Conservation (phyloP, 2,797 vertebrate species). For the Acanthurus lineatus region DNA sequence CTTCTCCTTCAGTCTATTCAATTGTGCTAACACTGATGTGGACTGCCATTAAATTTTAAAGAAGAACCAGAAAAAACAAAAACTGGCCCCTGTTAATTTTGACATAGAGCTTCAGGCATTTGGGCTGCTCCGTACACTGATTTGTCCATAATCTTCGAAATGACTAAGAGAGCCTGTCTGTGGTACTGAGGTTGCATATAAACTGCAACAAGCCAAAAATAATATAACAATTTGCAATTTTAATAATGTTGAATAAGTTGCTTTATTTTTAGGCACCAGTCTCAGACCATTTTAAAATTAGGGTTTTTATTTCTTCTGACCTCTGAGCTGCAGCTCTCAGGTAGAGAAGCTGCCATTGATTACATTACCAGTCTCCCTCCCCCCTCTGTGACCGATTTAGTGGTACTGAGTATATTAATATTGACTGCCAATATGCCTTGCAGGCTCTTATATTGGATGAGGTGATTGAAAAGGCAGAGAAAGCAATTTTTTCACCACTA, state of each 20-base stretch:
- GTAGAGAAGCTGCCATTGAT: slow-evolving; percentile 76
- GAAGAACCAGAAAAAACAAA: slow-evolving; percentile 40
- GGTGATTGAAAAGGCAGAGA: slow-evolving; percentile 82
- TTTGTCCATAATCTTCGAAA: slow-evolving; percentile 37
- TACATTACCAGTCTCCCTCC: slow-evolving; percentile 69
- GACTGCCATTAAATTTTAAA: slow-evolving; percentile 73
- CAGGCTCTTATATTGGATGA: slow-evolving; percentile 71
- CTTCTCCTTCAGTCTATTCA: slow-evolving; percentile 55
- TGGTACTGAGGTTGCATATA: slow-evolving; percentile 32
- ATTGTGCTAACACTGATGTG: slow-evolving; percentile 79
- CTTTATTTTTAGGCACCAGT: slow-evolving; percentile 27
- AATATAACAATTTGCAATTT: slow-evolving; percentile 34
- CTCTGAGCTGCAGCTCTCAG: slow-evolving; percentile 52
- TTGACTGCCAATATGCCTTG: slow-evolving; percentile 81
- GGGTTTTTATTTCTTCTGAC: slow-evolving; percentile 66
- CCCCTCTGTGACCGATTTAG: slow-evolving; percentile 66
- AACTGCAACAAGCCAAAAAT: slow-evolving; percentile 36
- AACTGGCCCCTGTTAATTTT: slow-evolving; percentile 46
- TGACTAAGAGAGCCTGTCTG: slow-evolving; percentile 32
- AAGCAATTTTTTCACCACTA: slow-evolving; percentile 80
- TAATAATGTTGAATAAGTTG: slow-evolving; percentile 43
- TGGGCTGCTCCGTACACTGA: slow-evolving; percentile 46
- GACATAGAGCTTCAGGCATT: slow-evolving; percentile 45
- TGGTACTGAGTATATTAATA: slow-evolving; percentile 84
- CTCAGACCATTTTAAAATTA: slow-evolving; percentile 40